Base-by-base conservation (phyloP, 2,113 vertebrate species). In the Oreochromis aureus region DNA sequence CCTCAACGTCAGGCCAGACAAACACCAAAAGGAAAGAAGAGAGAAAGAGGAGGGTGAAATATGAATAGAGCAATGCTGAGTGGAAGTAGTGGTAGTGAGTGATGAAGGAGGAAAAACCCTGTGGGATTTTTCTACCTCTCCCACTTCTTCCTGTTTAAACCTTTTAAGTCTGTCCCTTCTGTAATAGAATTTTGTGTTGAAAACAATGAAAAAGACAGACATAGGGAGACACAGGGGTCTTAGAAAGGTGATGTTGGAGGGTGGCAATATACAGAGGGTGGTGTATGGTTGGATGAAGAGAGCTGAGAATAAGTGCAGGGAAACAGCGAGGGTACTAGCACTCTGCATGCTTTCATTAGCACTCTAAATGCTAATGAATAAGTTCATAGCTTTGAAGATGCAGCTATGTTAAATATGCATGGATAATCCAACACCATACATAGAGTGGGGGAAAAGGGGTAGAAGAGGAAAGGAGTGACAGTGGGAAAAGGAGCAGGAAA, bases 281-380 rank as follows among this genome's bases (percentile, higher is more conserved):
- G 59, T 2, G 11, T 66, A 53, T 78, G 81, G 79, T 59, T 66
- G 85, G 80, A 79, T 82, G 55, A 86, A 85, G 12, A 24, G 61
- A 63, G 86, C 80, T 27, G 36, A 87, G 87, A 86, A 15, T 84
- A 90, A 91, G 89, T 91, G 89, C 86, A 78, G 84, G 76, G 80
- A 85, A 94, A 92, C 89, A 92, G 92, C 22, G 32, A 93, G 89
- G 88, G 87, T 89, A 89, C 93, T 87, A 92, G 89, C 89, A 87
- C 91, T 92, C 89, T 82, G 90, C 34, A 41, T 85, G 87, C 90
- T 96, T 96, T 96, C 94, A 96, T 96, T 96, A 96, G 94, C 94
- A 95, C 89, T 95, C 79, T 91, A 96, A 96, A 96, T 96, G 94
- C 94, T 94, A 96, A 96, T 97, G 94, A 95, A 94, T 93, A 93